Conservation (phyloP, 2,888 invertebrate species). For the Sminthurinus aureus region DNA sequence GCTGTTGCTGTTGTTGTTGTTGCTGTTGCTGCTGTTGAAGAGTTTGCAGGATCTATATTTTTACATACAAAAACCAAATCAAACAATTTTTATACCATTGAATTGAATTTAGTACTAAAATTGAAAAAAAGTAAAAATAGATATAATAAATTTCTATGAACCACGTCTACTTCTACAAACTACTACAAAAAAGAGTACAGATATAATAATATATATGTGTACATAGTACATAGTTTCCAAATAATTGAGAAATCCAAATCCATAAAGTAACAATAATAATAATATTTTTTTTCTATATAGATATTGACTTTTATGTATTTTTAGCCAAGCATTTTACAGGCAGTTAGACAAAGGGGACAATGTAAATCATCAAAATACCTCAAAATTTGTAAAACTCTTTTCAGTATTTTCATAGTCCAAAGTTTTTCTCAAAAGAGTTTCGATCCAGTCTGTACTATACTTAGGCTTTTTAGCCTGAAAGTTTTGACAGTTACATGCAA, state of each 20-base stretch:
- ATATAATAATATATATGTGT: not conserved
- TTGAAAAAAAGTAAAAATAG: not conserved
- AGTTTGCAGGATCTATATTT: slow-evolving; percentile 32
- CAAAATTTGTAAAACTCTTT: slow-evolving; percentile 19
- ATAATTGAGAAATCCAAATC: not conserved
- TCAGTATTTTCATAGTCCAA: slow-evolving; percentile 36
- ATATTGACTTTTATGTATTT: not conserved
- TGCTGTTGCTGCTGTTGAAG: slow-evolving; percentile 33
- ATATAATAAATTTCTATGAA: not conserved
- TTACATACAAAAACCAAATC: not conserved
- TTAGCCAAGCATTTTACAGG: not conserved
- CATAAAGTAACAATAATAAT: no score
- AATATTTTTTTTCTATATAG: not conserved
- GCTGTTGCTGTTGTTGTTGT: slow-evolving; percentile 46
- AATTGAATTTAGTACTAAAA: not conserved
- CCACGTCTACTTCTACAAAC: no score
- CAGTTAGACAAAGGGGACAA: slow-evolving; percentile 13
- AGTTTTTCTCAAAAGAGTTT: slow-evolving; percentile 36
- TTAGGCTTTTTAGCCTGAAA: slow-evolving; percentile 37
- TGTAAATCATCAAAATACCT: slow-evolving; percentile 26
- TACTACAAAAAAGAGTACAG: no score
- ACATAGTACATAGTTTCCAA: not conserved
- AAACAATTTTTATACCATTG: not conserved
- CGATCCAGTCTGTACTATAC: slow-evolving; percentile 35
- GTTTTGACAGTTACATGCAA: slow-evolving; percentile 36